Percentiles rank a stretch among this genome's conserved stretches.
Conservation (phyloP, 2,797 vertebrate species). For the Acridotheres tristis region DNA sequence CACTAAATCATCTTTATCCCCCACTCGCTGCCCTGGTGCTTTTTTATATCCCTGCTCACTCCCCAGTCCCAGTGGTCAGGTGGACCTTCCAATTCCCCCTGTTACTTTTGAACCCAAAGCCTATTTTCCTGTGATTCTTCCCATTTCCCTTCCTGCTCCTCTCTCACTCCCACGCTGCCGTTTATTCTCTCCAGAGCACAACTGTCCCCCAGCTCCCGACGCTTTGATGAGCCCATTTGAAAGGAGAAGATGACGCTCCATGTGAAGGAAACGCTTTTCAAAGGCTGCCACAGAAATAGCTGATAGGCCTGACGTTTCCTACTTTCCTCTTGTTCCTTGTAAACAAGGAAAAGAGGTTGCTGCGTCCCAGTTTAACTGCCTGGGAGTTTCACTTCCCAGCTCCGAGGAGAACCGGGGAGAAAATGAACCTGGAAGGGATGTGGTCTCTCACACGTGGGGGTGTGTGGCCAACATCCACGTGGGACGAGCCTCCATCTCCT, state of each 20-base stretch:
- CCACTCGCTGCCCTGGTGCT: not conserved
- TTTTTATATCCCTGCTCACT: not conserved
- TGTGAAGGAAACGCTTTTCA: slow-evolving; percentile 58
- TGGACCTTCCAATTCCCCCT: not conserved
- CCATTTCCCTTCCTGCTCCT: not conserved
- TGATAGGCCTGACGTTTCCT: slow-evolving; percentile 43
- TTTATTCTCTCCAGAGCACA: slow-evolving; percentile 29
- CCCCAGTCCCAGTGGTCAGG: not conserved
- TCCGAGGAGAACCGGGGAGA: not conserved
- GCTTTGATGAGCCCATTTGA: slow-evolving; percentile 45
- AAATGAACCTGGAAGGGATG: not conserved
- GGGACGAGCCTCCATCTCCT: not conserved
- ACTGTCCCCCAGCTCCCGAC: slow-evolving; percentile 2
- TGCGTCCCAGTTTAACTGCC: slow-evolving; percentile 50
- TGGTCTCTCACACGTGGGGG: not conserved
- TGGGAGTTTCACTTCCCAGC: slow-evolving; percentile 11
- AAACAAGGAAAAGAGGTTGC: slow-evolving; percentile 60
- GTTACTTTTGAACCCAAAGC: not conserved
- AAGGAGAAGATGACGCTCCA: slow-evolving; percentile 23
- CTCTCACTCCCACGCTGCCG: slow-evolving; percentile 29
- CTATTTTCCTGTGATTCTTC: not conserved
- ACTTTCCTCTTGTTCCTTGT: slow-evolving; percentile 26
- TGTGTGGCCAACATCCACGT: not conserved
- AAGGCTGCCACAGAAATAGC: slow-evolving; percentile 64
- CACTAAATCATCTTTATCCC: not conserved